Base-by-base conservation (phyloP, 2,797 vertebrate genomes). In the Adelosebastes latens region DNA sequence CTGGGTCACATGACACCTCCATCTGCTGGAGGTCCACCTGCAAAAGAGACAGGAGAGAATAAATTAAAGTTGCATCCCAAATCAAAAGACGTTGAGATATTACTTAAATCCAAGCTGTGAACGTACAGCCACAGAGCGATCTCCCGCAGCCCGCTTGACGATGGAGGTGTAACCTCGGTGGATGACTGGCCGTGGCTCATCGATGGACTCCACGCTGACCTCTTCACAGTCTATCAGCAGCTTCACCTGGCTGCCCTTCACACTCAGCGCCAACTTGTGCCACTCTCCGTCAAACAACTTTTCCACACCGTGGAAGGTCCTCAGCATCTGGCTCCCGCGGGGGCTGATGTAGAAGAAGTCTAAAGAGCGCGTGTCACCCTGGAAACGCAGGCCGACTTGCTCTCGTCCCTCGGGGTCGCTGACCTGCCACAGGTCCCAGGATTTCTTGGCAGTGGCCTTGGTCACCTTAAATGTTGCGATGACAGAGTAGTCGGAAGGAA, bases 371-470 rank as follows among this genome's bases (percentile, higher is more conserved):
- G 87, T 85, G 31, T 94, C 85, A 4, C 92, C 92, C 34, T 94
- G 95, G 79, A 96, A 93, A 75, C 75, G 87, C 56, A 96, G 87
- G 61, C 92, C 90, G 0, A 93, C 89, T 72, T 94, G 93, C 29
- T 94, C 94, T 74, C 66, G 87, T 12, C 94, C 94, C n/a, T 93
- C 77, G 6, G 90, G 91, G 87, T 94, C 92, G 18, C 94, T 96
- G 79, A 97, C 89, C 91, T 96, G 93, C 96, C 95, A 96, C 77
- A 96, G 94, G 92, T 96, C 93, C 94, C 94, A 96, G 74, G 90
- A 88, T 20, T 84, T 88, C 83, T 71, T 59, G 16, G 82, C 88
- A 1, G 83, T 82, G 59, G 93, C 91, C 58, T 95, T 93, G 56
- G 89, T 89, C 81, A 92, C 80, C 87, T 96, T 96, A 84, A 96